Percentiles rank a stretch among this genome's conserved stretches.
Conservation (phyloP, 1,140 invertebrate genomes). For the Drosophila santomea region DNA sequence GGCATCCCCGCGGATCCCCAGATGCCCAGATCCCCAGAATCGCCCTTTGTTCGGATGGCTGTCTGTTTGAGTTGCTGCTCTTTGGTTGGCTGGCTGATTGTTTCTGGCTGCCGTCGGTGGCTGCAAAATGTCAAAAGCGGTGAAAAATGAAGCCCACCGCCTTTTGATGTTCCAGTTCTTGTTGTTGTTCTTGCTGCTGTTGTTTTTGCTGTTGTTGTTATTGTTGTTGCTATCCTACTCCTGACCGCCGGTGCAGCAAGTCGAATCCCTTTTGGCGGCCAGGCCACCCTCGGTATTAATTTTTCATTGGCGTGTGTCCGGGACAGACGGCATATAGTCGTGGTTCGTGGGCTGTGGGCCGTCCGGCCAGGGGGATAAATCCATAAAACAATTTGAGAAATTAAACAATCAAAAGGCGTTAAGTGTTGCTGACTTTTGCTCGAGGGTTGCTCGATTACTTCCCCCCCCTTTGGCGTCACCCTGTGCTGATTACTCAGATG, state of each 20-base stretch:
- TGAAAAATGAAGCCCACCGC: constrained; percentile 76
- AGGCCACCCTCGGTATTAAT: constrained; percentile 62
- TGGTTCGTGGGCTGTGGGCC: not conserved
- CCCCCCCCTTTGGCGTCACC: not conserved
- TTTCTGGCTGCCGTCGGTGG: constrained; percentile 66
- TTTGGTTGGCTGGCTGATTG: constrained; percentile 76
- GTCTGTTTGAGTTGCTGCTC: constrained; percentile 65
- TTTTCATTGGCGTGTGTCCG: constrained; percentile 78
- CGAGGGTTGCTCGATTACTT: constrained; percentile 23
- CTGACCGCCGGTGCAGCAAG: not conserved
- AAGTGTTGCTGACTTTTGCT: constrained; percentile 75
- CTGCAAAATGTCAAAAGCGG: constrained; percentile 82
- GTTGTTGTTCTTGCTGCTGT: constrained; percentile 58
- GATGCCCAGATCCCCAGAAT: not conserved
- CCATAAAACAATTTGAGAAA: constrained; percentile 84
- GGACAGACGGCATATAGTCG: constrained; percentile 22
- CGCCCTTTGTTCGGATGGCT: not conserved
- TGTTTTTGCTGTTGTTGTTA: constrained; percentile 51
- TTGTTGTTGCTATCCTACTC: constrained; percentile 54
- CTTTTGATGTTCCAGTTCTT: constrained; percentile 57
- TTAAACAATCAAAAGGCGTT: constrained; percentile 83
- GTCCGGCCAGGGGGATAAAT: constrained; percentile 61
- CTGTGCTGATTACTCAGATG: constrained; percentile 12
- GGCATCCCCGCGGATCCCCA: constrained; percentile 13
- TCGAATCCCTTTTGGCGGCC: constrained; percentile 4